A percentile compares a stretch with the other conserved stretches of the same genome.
phyloP scores from a whole-genome alignment of 1,140 invertebrate genomes.

The Papilio glaucus region DNA sequence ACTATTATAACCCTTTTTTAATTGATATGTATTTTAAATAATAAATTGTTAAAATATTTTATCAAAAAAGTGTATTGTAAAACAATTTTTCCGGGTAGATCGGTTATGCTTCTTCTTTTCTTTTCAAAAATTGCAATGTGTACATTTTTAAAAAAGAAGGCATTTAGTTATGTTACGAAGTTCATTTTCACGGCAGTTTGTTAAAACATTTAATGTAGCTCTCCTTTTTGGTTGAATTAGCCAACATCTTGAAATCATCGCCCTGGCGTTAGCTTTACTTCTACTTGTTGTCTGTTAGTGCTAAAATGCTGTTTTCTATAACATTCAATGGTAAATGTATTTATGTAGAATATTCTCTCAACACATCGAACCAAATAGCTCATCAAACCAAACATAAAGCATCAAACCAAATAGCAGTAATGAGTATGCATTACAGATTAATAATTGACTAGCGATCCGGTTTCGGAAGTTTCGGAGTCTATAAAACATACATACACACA shows the following conservation, averaged over 20 bases:
- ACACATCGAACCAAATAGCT: background rate
- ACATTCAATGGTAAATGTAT: background rate
- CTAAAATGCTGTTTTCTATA: background rate
- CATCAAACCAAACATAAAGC: too few species aligned
- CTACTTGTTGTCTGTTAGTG: background rate
- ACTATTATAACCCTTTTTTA: too few species aligned
- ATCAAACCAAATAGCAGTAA: background rate
- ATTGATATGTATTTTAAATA: too few species aligned
- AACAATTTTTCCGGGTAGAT: too few species aligned
- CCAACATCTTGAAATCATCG: background rate
- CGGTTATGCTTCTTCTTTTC: too few species aligned
- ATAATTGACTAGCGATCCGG: too few species aligned
- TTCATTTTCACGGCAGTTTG: background rate
- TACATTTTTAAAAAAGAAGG: background rate
- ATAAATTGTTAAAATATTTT: too few species aligned
- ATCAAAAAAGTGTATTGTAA: too few species aligned
- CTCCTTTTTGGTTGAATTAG: background rate
- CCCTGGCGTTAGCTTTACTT: conserved; percentile 1
- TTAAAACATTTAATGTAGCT: background rate
- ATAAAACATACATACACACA: too few species aligned
- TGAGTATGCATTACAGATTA: too few species aligned
- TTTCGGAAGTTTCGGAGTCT: too few species aligned
- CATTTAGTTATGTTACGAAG: background rate
- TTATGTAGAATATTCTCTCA: background rate
- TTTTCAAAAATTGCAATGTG: too few species aligned